These are phyloP conservation scores for Falco naumanni DNA, from an alignment of 2,797 vertebrate species.

Conservation along the genomic window DNA sequence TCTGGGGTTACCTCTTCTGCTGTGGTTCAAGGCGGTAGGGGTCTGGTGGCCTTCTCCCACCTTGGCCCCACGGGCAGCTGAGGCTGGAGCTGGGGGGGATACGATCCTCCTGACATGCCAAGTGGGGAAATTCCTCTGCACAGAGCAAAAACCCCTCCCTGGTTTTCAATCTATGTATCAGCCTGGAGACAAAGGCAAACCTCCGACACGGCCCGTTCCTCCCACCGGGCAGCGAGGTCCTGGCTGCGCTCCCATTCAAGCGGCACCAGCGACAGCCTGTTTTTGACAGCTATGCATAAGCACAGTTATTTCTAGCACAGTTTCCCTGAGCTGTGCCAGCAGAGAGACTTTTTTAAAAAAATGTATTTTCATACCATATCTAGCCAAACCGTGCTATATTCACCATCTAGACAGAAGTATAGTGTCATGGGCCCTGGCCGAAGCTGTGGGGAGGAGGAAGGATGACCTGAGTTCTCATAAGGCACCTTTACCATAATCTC, in stretches of 20 bases:
- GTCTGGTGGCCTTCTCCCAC: background rate
- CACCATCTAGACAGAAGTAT: background rate
- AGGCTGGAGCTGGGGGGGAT: background rate
- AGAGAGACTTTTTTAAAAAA: background rate
- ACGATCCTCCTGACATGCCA: background rate
- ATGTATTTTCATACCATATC: constrained; percentile 12
- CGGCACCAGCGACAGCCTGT: constrained; percentile 5
- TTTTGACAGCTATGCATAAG: constrained; percentile 52
- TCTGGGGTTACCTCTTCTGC: background rate
- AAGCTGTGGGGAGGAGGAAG: background rate
- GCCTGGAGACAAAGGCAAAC: background rate
- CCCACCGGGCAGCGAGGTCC: background rate
- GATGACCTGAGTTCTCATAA: background rate
- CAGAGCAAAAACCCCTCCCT: background rate
- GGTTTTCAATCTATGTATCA: background rate
- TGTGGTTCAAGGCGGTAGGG: background rate
- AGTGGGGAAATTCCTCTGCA: constrained; percentile 15
- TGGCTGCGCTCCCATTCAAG: constrained; percentile 29
- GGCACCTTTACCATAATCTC: background rate
- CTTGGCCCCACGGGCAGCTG: accelerated
- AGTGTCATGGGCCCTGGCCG: background rate
- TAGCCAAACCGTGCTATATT: background rate
- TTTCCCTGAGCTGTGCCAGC: constrained; percentile 50
- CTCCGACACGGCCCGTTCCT: background rate
- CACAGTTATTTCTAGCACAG: constrained; percentile 56